Evolutionary conservation across 1,140 invertebrate genomes (phyloP), one percentile per base, ranked within the genome.

Genomic region (Aphelenchoides besseyi): DNA sequence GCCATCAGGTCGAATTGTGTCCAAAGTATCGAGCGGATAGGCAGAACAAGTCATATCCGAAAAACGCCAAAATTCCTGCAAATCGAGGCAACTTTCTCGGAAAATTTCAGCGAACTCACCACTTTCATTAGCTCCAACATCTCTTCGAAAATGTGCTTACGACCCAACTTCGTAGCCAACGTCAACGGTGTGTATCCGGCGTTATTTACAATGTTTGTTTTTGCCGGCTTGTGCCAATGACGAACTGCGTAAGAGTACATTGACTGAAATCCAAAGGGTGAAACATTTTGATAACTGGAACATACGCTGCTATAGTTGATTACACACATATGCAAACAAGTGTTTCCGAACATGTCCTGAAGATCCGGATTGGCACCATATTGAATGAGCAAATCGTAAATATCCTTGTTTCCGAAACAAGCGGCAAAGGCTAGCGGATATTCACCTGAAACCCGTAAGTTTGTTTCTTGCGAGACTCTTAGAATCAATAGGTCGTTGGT

Each of bases 31-130:
- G 1, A 98, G 86, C 0, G 95, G 94, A 87, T 98, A 98, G 0
- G 92, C 93, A 12, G 94, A 97, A 86, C 95, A 98, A n/a, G 93
- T 97, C 78, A 98, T 97, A 84, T 98, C 97, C 79, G 93, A 96
- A 86, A 97, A 98, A 48, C 95, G 88, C 96, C 96, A 98, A 85
- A 98, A 96, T 86, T 97, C 95, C 85, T 86, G 37, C n/a, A 66
- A 66, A 33, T 53, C 12, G 1, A 37, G 12, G 3, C 23, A 5
- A 64, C 36, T 2, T 66, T 32, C 1, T 32, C 36, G n/a, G 1
- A 64, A 55, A 66, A n/a, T 35, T n/a, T n/a, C n/a, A n/a, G n/a
- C n/a, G n/a, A 33, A 80, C 85, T 84, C 79, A 87, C 86, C 72
- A 92, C 88, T 70, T 92, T 92, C 62, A 92, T 93, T 9, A 98